Conservation (phyloP, 2,113 vertebrate species). For the Phalacrocorax carbo region DNA sequence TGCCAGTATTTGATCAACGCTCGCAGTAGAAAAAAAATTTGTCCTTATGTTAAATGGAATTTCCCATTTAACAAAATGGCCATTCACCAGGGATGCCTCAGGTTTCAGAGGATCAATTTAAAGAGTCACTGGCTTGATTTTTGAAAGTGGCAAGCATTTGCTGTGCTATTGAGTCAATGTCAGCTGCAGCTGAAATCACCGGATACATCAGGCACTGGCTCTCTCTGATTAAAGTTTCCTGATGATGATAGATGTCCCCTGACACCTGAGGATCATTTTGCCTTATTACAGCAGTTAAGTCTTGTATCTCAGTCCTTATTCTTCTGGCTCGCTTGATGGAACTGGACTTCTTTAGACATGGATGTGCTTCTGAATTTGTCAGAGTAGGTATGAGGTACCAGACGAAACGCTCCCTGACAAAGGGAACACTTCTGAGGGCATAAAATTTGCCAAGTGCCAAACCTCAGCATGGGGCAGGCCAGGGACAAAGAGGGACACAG, state of each 20-base stretch:
- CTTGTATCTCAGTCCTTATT: neutral
- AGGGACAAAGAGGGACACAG: constrained; percentile 45
- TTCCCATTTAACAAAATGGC: neutral
- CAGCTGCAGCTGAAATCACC: neutral
- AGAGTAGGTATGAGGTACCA: neutral
- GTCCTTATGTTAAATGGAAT: neutral
- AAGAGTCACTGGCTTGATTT: neutral
- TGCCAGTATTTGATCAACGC: neutral
- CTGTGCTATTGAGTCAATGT: neutral
- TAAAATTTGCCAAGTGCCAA: constrained; percentile 9
- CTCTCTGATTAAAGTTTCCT: neutral
- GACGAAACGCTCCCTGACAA: neutral
- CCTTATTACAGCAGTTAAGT: neutral
- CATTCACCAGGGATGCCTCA: neutral
- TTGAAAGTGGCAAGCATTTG: neutral
- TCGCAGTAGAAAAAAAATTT: neutral
- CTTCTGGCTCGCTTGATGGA: neutral
- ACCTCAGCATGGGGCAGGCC: constrained; percentile 26
- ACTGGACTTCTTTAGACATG: neutral
- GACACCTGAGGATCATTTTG: neutral
- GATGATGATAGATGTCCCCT: neutral
- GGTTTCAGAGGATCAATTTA: neutral
- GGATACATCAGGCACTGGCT: neutral
- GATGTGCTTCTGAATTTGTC: neutral
- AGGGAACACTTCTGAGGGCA: constrained; percentile 28